Conservation (phyloP, 1,140 invertebrate species). For the Microplitis mediator region DNA sequence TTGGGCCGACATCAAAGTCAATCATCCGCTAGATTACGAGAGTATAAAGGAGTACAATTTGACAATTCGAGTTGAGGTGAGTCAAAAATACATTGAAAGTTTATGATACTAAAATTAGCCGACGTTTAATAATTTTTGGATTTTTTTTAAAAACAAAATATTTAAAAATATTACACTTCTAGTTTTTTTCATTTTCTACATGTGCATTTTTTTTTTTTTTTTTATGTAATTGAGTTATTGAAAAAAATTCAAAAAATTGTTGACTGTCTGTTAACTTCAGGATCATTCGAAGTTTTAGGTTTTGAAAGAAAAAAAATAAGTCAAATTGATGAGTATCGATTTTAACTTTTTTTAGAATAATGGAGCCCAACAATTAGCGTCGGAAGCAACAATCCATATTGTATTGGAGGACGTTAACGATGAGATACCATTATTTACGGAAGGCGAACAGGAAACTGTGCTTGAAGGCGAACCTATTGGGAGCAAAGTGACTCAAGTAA, state of each 20-base stretch:
- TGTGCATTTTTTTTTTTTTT: no score
- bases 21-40: constrained; percentile 94
- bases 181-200: no score
- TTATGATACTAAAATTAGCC: no score
- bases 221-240: no score
- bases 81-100: constrained; percentile 39
- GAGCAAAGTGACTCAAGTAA: constrained; percentile 94
- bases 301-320: background rate
- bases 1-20: constrained; percentile 95
- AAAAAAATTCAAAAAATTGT: background rate
- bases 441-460: constrained; percentile 92
- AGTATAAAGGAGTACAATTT: constrained; percentile 95
- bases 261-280: background rate
- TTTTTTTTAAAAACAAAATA: no score
- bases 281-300: no score
- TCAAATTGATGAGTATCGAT: background rate
- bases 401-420: constrained; percentile 95
- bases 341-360: constrained; percentile 76
- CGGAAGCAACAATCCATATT: constrained; percentile 91
- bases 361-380: constrained; percentile 91
- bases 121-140: no score
- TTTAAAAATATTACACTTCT: no score
- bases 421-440: constrained; percentile 93
- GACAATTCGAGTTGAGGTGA: constrained; percentile 92
- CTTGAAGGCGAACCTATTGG: constrained; percentile 92